Evolutionary conservation across 2,113 vertebrate genomes (phyloP).

Genomic region (Nyctereutes procyonoides): DNA sequence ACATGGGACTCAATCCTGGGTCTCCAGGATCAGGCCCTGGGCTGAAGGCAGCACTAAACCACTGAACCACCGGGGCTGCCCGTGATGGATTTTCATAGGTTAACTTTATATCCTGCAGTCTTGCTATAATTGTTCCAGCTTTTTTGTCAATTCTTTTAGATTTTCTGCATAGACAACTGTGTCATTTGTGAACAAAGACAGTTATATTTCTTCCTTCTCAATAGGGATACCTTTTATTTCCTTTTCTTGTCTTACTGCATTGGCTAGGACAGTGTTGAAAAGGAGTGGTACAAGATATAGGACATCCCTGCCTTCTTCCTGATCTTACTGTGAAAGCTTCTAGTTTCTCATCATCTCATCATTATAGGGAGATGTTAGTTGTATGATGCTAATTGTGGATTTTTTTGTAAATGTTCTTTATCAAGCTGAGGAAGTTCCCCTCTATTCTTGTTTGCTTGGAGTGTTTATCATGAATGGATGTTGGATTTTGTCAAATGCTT

Average conservation of each 20-base stretch:
- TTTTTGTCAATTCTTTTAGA: neutral
- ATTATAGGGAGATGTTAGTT: neutral
- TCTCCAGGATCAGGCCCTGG: no score
- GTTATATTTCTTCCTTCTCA: neutral
- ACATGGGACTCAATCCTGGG: no score
- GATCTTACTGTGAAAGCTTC: neutral
- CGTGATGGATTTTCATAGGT: neutral
- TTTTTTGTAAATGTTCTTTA: constrained; percentile 33
- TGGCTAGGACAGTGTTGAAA: neutral
- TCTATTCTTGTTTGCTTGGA: neutral
- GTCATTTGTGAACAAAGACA: neutral
- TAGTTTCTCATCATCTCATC: neutral
- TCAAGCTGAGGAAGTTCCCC: neutral
- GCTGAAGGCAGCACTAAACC: no score
- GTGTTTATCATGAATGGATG: neutral
- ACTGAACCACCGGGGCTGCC: no score
- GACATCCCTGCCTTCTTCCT: neutral
- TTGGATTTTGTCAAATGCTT: neutral
- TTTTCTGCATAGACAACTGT: neutral
- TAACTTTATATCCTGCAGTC: neutral
- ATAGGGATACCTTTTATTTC: neutral
- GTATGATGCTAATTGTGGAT: neutral
- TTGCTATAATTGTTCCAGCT: neutral
- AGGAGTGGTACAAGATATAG: neutral
- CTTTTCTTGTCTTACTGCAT: neutral